A percentile compares a stretch with the other conserved stretches of the same genome.
Conservation (phyloP, 1,140 invertebrate genomes). For the Globodera rostochiensis region DNA sequence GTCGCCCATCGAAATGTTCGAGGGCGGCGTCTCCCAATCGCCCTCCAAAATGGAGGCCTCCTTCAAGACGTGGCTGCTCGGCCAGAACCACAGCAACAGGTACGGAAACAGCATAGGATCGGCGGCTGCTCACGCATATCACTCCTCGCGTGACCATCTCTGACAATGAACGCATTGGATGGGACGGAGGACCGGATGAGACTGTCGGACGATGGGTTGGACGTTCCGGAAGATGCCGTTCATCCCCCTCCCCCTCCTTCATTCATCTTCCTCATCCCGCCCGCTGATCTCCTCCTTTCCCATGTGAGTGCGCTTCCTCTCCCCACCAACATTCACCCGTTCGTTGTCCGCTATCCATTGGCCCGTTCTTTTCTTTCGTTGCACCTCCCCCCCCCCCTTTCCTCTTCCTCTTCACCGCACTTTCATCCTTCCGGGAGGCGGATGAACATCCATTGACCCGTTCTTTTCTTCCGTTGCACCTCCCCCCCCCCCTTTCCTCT, state of each 20-base stretch:
- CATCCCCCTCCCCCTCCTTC: conserved; percentile 4
- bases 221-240: neutral
- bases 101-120: conserved; percentile 16
- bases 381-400: conserved; percentile 7
- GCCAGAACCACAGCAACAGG: conserved; percentile 53
- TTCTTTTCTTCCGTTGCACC: conserved; percentile 1
- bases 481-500: conserved; percentile 4
- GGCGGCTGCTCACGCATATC: conserved; percentile 22
- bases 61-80: conserved; percentile 64
- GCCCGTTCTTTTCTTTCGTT: neutral
- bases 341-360: neutral
- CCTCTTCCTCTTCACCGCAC: neutral
- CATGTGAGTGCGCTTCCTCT: neutral
- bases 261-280: neutral
- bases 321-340: neutral
- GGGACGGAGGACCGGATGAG: neutral
- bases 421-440: conserved; percentile 8
- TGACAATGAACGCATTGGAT: neutral
- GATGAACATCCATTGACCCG: neutral
- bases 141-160: conserved; percentile 20
- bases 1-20: conserved; percentile 65
- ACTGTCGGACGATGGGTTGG: neutral
- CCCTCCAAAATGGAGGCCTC: conserved; percentile 64
- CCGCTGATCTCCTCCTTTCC: conserved; percentile 2
- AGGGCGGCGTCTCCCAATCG: conserved; percentile 63